Base-by-base conservation (phyloP, 2,888 invertebrate genomes). In the Blera fallax region DNA sequence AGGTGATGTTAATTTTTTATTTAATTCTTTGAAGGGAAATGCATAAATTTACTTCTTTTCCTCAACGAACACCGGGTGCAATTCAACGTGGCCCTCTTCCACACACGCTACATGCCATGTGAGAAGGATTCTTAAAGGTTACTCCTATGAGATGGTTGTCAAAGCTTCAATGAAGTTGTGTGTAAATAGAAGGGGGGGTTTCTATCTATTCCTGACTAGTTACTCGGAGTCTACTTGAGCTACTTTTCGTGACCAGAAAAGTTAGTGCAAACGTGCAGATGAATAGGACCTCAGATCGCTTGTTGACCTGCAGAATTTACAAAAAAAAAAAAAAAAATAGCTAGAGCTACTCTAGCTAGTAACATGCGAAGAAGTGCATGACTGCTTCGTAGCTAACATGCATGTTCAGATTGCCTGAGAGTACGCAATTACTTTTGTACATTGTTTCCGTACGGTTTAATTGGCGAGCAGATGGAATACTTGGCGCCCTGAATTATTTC, bases 381-480 rank as follows among this genome's bases (percentile, higher is more conserved):
- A 37, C 14, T 52, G 58, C 43, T 5, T 43, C 40, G 16, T 21
- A 27, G 37, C n/a, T n/a, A 60, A 67, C 80, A 70, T 84, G 74
- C 69, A 60, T 80, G 80, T 21, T 52, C 37, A 14, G 50, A 69
- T 79, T 56, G 84, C 84, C 69, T 79, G 84, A 70, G 64, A 80
- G 74, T 76, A 84, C 80, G 80, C 80, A 84, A 84, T 80, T 80
- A 77, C 64, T 67, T 50, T 40, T 80, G 40, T 45, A 40, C 74
- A 80, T 79, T 84, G 84, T 84, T 70, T 84, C 40, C 69, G 64
- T 11, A 64, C 70, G 69, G 52, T 58, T 84, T 80, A 84, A 84
- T 80, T 84, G 84, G 74, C 54, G 50, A 40, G 62, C 69, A 69
- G 74, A 69, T 84, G 74, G 58, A 37, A 48, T 58, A 65, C 70